Conservation (phyloP, 2,113 vertebrate genomes). For the Syrmaticus mikado region DNA sequence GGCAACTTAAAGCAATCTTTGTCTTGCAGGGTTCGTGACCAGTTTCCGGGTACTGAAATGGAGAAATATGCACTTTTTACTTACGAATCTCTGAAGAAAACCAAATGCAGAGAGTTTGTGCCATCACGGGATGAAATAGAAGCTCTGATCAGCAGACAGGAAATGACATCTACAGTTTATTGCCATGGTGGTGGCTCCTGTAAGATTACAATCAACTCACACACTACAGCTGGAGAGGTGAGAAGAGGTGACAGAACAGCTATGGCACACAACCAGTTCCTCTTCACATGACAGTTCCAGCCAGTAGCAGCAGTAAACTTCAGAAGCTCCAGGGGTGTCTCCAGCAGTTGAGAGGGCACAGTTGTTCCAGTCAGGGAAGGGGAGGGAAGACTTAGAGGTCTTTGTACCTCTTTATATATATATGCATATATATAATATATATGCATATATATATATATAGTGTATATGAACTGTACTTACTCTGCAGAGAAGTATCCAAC, state of each 20-base stretch:
- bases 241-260: neutral
- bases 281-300: neutral
- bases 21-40: conserved; percentile 86
- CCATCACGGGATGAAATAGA: conserved; percentile 93
- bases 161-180: conserved; percentile 93
- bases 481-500: neutral
- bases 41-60: conserved; percentile 90
- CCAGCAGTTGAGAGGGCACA: accelerated
- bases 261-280: neutral
- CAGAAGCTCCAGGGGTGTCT: neutral
- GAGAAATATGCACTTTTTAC: conserved; percentile 89
- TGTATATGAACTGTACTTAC: neutral
- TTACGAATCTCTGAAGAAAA: conserved; percentile 90
- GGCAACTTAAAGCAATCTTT: conserved; percentile 7
- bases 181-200: conserved; percentile 97
- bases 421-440: too few relatives aligned
- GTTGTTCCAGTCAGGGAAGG: neutral
- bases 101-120: conserved; percentile 91
- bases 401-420: neutral
- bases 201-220: conserved; percentile 95
- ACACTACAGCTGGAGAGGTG: conserved; percentile 98
- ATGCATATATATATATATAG: too few relatives aligned
- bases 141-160: conserved; percentile 88
- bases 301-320: neutral
- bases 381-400: neutral